Base-by-base conservation (phyloP, 2,888 invertebrate genomes). In the Nowickia ferox region DNA sequence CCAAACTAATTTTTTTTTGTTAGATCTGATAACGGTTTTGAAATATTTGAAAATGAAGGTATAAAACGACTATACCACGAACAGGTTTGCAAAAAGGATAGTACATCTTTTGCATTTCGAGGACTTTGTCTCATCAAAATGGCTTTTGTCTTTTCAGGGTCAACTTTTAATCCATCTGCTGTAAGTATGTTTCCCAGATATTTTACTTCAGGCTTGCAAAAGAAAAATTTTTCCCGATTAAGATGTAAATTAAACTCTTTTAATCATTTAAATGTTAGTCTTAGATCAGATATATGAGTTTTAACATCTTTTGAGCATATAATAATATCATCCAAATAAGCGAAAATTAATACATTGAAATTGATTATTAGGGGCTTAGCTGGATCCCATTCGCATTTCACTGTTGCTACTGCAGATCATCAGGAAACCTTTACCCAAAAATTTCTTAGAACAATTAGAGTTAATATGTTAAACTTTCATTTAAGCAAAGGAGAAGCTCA, bases 181-280 rank as follows among this genome's bases (percentile, higher is more conserved):
- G 89, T 88, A 8, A 91, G 88, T 4, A 90, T 86, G 72, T 90
- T 91, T 0, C 22, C 90, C 1, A 91, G 78, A 44, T 89, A 91
- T 42, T 89, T 91, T 0, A 91, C 88, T 4, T 87, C 72, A 0
- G 68, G 51, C 53, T 76, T 63, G 63, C 76, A 84, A 87, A 87
- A 38, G 87, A 84, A 1, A 88, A 53, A 8, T 84, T 91, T 91
- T 17, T 88, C 84, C 19, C 89, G 79, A 22, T 90, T 89, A 0
- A 89, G 80, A 0, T 88, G 83, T 8, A 90, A 76, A 5, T 86
- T 87, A 68, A 87, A 90, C 66, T 87, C 69, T 9, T 82, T 82
- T 22, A 22, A 22, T 22, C 22, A 2, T 22, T 22, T 22, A 22
- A 22, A 22, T 22, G 22, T 22, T 22, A 22, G 22, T 22, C 22